A percentile compares a stretch with the other conserved stretches of the same genome.
These are phyloP conservation scores for Pheucticus melanocephalus DNA, from an alignment of 2,113 vertebrate genomes.

Conservation along the genomic window DNA sequence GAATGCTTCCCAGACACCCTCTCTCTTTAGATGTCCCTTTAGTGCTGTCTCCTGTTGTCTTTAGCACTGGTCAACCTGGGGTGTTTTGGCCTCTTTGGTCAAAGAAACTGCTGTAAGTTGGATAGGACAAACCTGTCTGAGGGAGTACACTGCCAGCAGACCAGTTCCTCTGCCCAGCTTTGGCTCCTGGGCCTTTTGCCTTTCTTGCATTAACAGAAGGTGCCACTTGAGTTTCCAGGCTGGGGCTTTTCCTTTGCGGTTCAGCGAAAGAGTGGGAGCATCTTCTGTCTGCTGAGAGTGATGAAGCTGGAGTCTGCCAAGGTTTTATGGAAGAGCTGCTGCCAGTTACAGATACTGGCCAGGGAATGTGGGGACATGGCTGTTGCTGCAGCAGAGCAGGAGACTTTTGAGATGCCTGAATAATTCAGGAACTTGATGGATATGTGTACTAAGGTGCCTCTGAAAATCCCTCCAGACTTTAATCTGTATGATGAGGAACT, in stretches of 20 bases:
- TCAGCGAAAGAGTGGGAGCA: not conserved
- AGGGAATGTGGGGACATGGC: rapidly evolving
- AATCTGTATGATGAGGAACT: not conserved
- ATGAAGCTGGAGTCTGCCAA: not conserved
- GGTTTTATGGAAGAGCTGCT: not conserved
- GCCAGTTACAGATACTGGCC: not conserved
- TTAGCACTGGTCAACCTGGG: not conserved
- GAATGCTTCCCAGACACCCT: not conserved
- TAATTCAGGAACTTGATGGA: not conserved
- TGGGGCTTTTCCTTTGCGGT: not conserved
- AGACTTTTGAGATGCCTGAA: not conserved
- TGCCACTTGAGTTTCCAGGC: not conserved
- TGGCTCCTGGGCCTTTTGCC: not conserved
- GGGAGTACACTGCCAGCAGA: not conserved
- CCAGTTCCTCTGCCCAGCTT: not conserved
- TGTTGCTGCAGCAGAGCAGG: not conserved
- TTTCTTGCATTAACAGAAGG: not conserved
- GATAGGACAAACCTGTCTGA: not conserved
- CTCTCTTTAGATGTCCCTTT: not conserved
- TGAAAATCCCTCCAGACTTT: not conserved
- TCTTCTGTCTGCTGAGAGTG: not conserved
- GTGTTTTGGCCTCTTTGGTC: not conserved
- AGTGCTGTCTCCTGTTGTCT: not conserved
- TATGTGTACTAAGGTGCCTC: not conserved
- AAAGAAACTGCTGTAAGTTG: not conserved